Evolutionary conservation across 1,140 invertebrate species (phyloP).

Genomic region (Rhyzopertha dominica): DNA sequence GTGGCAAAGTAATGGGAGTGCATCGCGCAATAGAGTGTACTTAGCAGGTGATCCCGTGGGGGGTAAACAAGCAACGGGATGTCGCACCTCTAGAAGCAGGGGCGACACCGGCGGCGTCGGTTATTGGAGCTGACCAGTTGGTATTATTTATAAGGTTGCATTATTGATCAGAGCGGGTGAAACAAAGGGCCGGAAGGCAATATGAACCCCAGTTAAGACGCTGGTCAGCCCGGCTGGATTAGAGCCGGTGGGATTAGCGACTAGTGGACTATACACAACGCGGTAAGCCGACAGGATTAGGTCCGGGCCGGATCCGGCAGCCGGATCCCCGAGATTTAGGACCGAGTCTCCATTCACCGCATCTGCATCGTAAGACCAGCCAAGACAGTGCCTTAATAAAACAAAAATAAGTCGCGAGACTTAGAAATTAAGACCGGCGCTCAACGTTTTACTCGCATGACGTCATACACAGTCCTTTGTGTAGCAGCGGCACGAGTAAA

Average conservation of each 20-base stretch:
- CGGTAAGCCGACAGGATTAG: constrained; percentile 45
- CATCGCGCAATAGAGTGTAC: too few relatives aligned
- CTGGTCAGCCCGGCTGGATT: constrained; percentile 46
- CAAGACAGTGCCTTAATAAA: constrained; percentile 36
- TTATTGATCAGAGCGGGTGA: constrained; percentile 43
- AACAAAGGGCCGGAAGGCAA: constrained; percentile 45
- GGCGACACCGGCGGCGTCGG: constrained; percentile 9
- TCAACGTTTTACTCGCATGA: constrained; percentile 20
- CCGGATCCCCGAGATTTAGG: constrained; percentile 42
- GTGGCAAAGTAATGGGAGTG: too few relatives aligned
- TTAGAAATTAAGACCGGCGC: constrained; percentile 30
- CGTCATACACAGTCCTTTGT: constrained; percentile 32
- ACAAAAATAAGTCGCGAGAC: constrained; percentile 40
- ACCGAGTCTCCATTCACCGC: constrained; percentile 28
- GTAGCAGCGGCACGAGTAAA: constrained; percentile 31
- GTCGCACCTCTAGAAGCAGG: too few relatives aligned
- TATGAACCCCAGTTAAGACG: constrained; percentile 46
- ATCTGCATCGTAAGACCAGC: constrained; percentile 42
- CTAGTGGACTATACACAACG: constrained; percentile 45
- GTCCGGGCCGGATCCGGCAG: constrained; percentile 38
- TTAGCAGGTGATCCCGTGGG: too few relatives aligned
- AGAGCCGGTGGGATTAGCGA: constrained; percentile 45
- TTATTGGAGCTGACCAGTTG: constrained; percentile 41
- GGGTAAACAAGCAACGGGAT: too few relatives aligned
- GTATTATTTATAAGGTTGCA: constrained; percentile 48